Conservation (phyloP, 2,113 vertebrate species). For the Thalassoma bifasciatum region DNA sequence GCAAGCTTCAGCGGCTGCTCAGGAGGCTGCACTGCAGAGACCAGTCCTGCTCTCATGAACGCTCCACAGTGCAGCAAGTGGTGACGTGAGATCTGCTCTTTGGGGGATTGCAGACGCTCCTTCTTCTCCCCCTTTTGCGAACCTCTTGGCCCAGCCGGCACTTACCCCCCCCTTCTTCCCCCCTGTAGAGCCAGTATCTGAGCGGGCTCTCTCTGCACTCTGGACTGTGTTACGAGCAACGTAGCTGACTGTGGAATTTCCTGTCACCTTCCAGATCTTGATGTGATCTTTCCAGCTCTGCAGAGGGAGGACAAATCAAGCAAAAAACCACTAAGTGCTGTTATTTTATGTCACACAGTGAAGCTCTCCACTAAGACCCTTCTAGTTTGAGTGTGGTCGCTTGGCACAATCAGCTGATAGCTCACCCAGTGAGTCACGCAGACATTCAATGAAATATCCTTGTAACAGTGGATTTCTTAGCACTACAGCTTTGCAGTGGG, state of each 20-base stretch:
- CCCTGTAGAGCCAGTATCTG: conserved; percentile 57
- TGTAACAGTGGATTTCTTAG: neutral
- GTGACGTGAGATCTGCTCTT: conserved; percentile 79
- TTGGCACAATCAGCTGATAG: conserved; percentile 32
- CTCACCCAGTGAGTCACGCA: neutral
- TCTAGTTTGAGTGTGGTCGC: conserved; percentile 32
- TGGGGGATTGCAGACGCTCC: neutral
- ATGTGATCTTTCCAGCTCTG: conserved; percentile 51
- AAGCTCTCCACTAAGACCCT: conserved; percentile 54
- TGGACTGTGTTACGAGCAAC: conserved; percentile 66
- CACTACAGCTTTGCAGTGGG: neutral
- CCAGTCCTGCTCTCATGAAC: conserved; percentile 86
- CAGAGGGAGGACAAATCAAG: conserved; percentile 51
- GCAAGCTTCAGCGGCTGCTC: conserved; percentile 88
- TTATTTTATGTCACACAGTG: conserved; percentile 47
- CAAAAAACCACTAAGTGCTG: conserved; percentile 82
- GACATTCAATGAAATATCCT: neutral
- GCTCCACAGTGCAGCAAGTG: conserved; percentile 87
- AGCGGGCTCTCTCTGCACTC: conserved; percentile 47
- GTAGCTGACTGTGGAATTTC: conserved; percentile 70
- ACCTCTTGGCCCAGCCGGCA: conserved; percentile 48
- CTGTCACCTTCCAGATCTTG: conserved; percentile 62
- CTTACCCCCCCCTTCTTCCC: conserved; percentile 54
- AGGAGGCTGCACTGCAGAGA: conserved; percentile 88
- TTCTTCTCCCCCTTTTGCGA: neutral